phyloP scores from a whole-genome alignment of 2,797 vertebrate species.

The Syncerus caffer region DNA sequence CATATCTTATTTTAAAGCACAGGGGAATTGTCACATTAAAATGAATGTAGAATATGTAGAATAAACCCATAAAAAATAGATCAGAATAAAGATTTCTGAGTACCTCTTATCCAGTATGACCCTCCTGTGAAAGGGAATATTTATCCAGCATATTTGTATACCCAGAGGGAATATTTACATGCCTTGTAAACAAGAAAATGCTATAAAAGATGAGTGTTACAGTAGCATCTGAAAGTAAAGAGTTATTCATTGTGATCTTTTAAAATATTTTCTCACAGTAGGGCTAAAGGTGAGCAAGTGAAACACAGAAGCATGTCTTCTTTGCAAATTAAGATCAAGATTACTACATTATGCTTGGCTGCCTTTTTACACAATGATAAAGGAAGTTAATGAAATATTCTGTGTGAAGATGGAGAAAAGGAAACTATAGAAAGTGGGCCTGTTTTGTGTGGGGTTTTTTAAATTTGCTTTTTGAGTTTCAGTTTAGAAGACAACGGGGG shows the following conservation, averaged over 20 bases:
- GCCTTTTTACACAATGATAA: neutral
- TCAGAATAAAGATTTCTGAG: slow-evolving; percentile 39
- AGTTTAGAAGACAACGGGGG: neutral
- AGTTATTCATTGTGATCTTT: neutral
- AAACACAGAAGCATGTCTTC: neutral
- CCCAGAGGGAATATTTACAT: slow-evolving; percentile 27
- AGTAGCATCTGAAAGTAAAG: slow-evolving; percentile 33
- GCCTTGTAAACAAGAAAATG: slow-evolving; percentile 36
- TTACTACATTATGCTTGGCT: neutral
- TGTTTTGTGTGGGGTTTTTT: neutral
- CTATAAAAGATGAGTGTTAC: neutral
- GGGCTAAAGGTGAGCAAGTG: slow-evolving; percentile 8
- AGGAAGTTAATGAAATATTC: slow-evolving; percentile 14
- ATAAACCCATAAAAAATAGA: slow-evolving; percentile 55
- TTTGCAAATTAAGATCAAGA: slow-evolving; percentile 34
- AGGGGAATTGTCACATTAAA: slow-evolving; percentile 49
- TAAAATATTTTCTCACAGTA: slow-evolving; percentile 27
- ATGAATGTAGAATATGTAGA: slow-evolving; percentile 53
- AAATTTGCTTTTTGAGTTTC: neutral
- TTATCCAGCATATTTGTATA: slow-evolving; percentile 46
- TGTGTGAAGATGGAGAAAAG: slow-evolving; percentile 4
- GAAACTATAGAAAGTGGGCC: neutral
- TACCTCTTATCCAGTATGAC: slow-evolving; percentile 28
- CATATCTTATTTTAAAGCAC: slow-evolving; percentile 49
- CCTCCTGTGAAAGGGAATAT: slow-evolving; percentile 29